Evolutionary conservation across 2,888 invertebrate genomes (phyloP).

Genomic region (Fissipunctia ypsillon): DNA sequence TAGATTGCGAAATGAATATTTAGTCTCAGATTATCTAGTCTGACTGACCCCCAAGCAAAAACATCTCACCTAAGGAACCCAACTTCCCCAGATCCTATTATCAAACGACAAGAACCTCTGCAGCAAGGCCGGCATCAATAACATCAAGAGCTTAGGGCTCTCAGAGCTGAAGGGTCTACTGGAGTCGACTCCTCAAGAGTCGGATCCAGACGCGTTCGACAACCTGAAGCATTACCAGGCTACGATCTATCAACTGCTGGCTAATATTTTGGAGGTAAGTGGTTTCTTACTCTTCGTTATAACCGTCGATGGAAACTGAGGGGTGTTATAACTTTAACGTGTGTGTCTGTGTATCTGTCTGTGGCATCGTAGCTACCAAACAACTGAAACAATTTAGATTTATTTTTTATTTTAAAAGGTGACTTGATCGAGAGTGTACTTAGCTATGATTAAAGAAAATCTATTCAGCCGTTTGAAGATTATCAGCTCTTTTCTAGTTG

Average conservation of each 20-base stretch:
- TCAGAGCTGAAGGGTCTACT: constrained; percentile 70
- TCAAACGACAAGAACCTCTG: constrained; percentile 91
- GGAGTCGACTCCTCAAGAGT: constrained; percentile 71
- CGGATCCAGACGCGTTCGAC: constrained; percentile 71
- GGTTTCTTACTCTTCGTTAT: not conserved
- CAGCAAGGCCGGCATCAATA: constrained; percentile 89
- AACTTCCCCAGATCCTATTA: constrained; percentile 86
- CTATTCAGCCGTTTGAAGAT: too few relatives aligned
- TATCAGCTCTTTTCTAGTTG: too few relatives aligned
- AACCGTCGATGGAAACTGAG: too few relatives aligned
- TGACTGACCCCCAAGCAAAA: not conserved
- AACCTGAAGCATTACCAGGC: constrained; percentile 72
- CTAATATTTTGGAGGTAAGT: constrained; percentile 74
- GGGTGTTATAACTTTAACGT: too few relatives aligned
- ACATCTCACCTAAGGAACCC: not conserved
- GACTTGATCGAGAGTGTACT: too few relatives aligned
- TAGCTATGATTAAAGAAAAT: too few relatives aligned
- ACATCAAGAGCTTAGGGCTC: constrained; percentile 79
- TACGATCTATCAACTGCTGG: constrained; percentile 74
- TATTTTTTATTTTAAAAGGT: too few relatives aligned
- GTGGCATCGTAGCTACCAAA: too few relatives aligned
- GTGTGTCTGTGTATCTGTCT: too few relatives aligned
- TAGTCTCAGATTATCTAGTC: not conserved
- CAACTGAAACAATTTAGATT: too few relatives aligned
- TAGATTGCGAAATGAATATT: not conserved